Percentiles rank a stretch among this genome's conserved stretches.
These are phyloP conservation scores for Leucosticte australis DNA, from an alignment of 2,113 vertebrate genomes.

Conservation along the genomic window DNA sequence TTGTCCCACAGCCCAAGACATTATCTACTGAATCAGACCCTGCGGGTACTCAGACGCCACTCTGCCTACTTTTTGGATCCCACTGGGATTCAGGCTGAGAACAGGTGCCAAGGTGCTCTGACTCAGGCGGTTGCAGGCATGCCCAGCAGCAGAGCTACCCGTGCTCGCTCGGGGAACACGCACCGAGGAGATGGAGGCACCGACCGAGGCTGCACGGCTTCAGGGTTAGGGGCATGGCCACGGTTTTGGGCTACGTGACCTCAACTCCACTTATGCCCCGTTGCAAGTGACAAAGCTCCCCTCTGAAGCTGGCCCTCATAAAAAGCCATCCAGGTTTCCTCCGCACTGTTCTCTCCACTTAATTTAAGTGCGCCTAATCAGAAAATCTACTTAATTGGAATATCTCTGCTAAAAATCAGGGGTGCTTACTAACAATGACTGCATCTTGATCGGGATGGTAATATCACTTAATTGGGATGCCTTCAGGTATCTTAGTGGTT, in stretches of 20 bases:
- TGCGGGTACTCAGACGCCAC: conserved; percentile 30
- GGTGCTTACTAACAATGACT: conserved; percentile 66
- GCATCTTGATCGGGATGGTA: conserved; percentile 66
- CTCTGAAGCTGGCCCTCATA: not conserved
- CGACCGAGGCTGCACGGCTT: not conserved
- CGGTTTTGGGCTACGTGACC: rapidly evolving
- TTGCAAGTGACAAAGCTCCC: not conserved
- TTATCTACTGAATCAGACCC: conserved; percentile 51
- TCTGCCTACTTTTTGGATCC: conserved; percentile 53
- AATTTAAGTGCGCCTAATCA: conserved; percentile 49
- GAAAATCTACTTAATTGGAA: conserved; percentile 59
- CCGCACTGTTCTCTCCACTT: not conserved
- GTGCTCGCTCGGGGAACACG: rapidly evolving
- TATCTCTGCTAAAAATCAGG: conserved; percentile 55
- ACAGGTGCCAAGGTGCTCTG: conserved; percentile 54
- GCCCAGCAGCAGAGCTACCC: conserved; percentile 24
- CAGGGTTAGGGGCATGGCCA: not conserved
- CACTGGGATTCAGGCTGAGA: conserved; percentile 1
- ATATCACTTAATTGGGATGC: conserved; percentile 72
- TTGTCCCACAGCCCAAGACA: not conserved
- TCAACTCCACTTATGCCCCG: not conserved
- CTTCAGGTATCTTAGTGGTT: conserved; percentile 63
- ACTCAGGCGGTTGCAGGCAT: conserved; percentile 39
- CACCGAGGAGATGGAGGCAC: not conserved
- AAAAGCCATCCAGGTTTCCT: not conserved